Evolutionary conservation across 2,113 vertebrate genomes (phyloP).

Genomic region (Strix aluco): DNA sequence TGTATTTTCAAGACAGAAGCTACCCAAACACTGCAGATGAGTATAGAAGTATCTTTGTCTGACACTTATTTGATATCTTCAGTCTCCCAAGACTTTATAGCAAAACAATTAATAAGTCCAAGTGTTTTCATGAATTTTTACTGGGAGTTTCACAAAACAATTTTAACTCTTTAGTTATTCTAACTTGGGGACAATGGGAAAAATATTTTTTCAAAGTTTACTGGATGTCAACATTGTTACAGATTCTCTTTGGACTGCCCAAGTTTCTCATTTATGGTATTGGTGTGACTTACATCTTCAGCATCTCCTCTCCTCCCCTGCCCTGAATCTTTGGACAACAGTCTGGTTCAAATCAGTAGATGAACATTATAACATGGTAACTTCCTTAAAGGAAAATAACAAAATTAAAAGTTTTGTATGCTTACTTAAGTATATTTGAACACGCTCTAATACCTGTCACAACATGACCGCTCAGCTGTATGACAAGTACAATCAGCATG

Average conservation of each 20-base stretch:
- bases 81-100: neutral
- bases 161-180: neutral
- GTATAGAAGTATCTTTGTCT: neutral
- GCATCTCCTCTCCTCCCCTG: fast-evolving
- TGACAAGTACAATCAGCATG: neutral
- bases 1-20: neutral
- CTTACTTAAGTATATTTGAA: neutral
- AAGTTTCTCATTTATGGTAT: neutral
- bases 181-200: neutral
- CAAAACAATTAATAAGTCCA: neutral
- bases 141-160: neutral
- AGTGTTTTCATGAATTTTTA: neutral
- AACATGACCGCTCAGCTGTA: neutral
- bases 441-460: neutral
- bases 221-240: neutral
- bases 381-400: neutral
- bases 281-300: neutral
- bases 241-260: neutral
- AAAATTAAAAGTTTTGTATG: neutral
- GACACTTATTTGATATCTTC: neutral
- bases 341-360: neutral
- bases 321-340: neutral
- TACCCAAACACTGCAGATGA: neutral
- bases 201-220: neutral
- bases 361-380: neutral